A percentile compares a stretch with the other conserved stretches of the same genome.
phyloP scores from a whole-genome alignment of 2,888 invertebrate species.

The Rhaphigaster nebulosa region DNA sequence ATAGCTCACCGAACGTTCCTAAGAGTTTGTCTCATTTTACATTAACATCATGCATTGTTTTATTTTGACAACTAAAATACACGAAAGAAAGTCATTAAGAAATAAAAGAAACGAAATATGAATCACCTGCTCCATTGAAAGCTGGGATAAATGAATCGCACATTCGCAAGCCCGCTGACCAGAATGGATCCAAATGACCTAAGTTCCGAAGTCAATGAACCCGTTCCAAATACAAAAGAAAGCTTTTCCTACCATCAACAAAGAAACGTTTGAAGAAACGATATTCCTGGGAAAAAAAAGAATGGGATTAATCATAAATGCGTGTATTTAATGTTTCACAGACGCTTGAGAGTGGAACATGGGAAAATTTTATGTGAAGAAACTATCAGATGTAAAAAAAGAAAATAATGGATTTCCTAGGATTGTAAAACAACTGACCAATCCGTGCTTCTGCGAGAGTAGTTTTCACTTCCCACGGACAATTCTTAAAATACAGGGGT shows the following conservation, averaged over 20 bases:
- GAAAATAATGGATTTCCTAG: conserved; percentile 50
- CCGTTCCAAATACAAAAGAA: conserved; percentile 33
- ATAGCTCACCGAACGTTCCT: too few relatives aligned
- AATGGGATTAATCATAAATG: conserved; percentile 50
- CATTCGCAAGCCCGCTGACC: not conserved
- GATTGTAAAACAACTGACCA: conserved; percentile 46
- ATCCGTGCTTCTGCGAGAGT: not conserved
- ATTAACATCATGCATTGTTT: too few relatives aligned
- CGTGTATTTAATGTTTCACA: conserved; percentile 53
- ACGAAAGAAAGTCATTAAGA: too few relatives aligned
- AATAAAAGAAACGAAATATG: not conserved
- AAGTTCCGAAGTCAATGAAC: not conserved
- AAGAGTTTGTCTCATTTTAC: too few relatives aligned
- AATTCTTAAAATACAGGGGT: conserved; percentile 29
- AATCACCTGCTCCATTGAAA: not conserved
- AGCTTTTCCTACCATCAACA: conserved; percentile 30
- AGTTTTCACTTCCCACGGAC: conserved; percentile 30
- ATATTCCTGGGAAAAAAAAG: conserved; percentile 7
- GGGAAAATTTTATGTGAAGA: conserved; percentile 45
- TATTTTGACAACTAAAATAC: too few relatives aligned
- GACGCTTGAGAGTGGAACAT: conserved; percentile 29
- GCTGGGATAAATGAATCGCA: not conserved
- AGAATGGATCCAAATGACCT: not conserved
- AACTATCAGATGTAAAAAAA: conserved; percentile 48
- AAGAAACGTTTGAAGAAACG: conserved; percentile 18